These are phyloP conservation scores for Yponomeuta evonymella DNA, from an alignment of 2,888 invertebrate genomes.

Conservation along the genomic window DNA sequence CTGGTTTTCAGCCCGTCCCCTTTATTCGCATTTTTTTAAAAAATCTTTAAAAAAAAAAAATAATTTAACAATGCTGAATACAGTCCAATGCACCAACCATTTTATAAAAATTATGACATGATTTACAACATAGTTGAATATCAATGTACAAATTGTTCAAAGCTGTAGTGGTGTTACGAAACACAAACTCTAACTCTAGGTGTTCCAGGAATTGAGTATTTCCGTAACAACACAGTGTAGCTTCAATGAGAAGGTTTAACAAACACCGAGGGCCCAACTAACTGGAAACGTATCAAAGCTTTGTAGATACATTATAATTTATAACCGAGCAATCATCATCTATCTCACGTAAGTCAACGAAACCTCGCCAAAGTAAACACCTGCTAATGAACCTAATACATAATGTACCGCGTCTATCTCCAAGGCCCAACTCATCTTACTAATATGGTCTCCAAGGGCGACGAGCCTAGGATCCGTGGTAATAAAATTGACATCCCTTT, in stretches of 20 bases:
- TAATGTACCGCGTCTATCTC: not conserved
- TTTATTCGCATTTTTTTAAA: too few relatives aligned
- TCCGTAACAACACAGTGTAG: too few relatives aligned
- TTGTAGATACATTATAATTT: not conserved
- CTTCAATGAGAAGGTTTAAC: not conserved
- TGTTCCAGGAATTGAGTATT: too few relatives aligned
- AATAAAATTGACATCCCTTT: constrained; percentile 9
- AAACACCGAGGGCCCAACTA: not conserved
- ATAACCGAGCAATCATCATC: not conserved
- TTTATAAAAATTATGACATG: too few relatives aligned
- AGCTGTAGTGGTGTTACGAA: too few relatives aligned
- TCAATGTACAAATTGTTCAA: too few relatives aligned
- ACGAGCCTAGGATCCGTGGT: not conserved
- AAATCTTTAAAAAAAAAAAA: too few relatives aligned
- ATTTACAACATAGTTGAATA: too few relatives aligned
- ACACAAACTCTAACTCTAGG: too few relatives aligned
- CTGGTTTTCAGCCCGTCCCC: too few relatives aligned
- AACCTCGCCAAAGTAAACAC: not conserved
- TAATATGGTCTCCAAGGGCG: not conserved
- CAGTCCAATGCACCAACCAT: too few relatives aligned
- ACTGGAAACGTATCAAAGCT: not conserved
- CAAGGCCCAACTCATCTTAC: not conserved
- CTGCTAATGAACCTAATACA: not conserved
- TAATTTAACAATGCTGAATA: too few relatives aligned
- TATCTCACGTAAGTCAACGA: not conserved